Evolutionary conservation across 2,797 vertebrate species (phyloP).

Genomic region (Phylloscopus collybita): DNA sequence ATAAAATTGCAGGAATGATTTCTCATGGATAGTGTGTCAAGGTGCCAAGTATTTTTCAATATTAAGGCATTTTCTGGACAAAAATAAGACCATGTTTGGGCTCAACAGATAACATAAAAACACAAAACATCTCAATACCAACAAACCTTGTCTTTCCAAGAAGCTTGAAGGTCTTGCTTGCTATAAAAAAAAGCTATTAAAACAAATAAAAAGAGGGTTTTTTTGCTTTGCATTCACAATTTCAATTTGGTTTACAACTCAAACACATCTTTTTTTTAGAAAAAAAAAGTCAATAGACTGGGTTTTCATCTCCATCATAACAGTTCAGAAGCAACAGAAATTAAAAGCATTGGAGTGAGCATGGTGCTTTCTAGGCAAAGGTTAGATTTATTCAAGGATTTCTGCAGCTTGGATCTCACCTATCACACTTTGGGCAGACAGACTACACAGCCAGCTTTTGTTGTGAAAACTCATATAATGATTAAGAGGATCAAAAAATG

Average conservation of each 20-base stretch:
- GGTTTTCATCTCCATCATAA: not conserved
- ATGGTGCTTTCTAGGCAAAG: not conserved
- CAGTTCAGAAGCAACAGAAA: not conserved
- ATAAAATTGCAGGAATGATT: not conserved
- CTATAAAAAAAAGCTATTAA: not conserved
- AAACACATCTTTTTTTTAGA: not conserved
- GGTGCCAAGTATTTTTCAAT: not conserved
- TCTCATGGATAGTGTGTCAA: not conserved
- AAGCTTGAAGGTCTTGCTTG: not conserved
- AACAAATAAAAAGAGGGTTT: not conserved
- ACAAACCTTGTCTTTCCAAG: not conserved
- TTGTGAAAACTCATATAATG: not conserved
- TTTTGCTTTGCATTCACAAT: not conserved
- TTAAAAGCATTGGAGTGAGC: not conserved
- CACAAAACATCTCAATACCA: not conserved
- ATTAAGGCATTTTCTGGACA: not conserved
- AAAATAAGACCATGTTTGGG: not conserved
- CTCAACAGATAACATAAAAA: not conserved
- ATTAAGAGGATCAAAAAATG: not conserved
- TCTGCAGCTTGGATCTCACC: not conserved
- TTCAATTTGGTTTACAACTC: not conserved
- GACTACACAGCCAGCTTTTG: not conserved
- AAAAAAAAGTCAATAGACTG: not conserved
- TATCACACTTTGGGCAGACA: not conserved
- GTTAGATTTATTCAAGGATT: not conserved